Conservation (phyloP, 2,113 vertebrate species). For the Catharus fuscescens region DNA sequence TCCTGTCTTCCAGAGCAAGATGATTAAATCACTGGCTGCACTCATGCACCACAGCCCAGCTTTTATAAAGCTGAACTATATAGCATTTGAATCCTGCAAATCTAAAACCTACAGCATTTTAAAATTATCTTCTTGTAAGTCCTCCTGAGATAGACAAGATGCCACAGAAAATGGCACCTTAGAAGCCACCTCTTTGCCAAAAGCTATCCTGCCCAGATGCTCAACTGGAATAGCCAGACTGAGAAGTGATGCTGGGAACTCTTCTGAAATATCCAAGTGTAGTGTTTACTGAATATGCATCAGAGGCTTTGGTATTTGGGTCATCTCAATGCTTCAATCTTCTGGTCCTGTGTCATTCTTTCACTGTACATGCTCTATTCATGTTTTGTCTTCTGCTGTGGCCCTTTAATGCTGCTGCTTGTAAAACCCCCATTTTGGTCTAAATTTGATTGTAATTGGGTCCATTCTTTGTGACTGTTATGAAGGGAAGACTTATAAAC, state of each 20-base stretch:
- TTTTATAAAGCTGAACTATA: background rate
- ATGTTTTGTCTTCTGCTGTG: background rate
- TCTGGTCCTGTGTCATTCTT: background rate
- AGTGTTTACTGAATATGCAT: background rate
- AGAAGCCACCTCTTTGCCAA: background rate
- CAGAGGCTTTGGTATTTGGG: conserved; percentile 60
- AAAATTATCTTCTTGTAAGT: background rate
- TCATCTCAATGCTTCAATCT: background rate
- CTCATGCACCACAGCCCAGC: background rate
- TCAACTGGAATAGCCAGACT: conserved; percentile 45
- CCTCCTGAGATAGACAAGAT: background rate
- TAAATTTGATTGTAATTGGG: background rate
- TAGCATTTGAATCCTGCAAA: background rate
- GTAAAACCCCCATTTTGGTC: background rate
- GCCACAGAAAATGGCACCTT: background rate
- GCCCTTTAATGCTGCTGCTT: background rate
- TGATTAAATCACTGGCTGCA: background rate
- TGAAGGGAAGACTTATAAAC: background rate
- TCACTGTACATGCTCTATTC: background rate
- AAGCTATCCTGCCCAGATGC: background rate
- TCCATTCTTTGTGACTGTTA: background rate
- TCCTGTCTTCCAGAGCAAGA: background rate
- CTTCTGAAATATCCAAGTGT: background rate
- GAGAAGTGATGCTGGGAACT: background rate
- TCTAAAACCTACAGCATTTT: background rate